Conservation (phyloP, 2,113 vertebrate species). For the Rhinolophus sinicus region DNA sequence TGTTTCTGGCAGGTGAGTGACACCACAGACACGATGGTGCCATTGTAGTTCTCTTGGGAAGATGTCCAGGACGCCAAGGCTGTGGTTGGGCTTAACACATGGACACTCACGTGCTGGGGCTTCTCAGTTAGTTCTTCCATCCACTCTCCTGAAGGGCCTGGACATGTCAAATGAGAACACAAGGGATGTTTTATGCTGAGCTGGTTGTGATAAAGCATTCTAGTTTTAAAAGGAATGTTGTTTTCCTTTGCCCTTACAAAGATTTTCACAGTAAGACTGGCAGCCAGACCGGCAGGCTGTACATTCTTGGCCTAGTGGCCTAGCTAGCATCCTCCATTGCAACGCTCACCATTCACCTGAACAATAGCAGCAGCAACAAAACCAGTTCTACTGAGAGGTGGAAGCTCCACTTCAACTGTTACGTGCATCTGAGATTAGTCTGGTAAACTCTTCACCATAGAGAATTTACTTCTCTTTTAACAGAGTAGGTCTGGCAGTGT, state of each 20-base stretch:
- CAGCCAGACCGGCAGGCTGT: background rate
- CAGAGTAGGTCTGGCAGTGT: background rate
- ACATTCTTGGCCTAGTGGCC: background rate
- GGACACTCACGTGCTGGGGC: conserved; percentile 89
- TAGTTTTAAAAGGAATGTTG: background rate
- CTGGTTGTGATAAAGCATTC: background rate
- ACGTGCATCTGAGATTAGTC: background rate
- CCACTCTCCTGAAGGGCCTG: conserved; percentile 92
- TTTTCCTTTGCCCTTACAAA: background rate
- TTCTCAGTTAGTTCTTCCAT: conserved; percentile 93
- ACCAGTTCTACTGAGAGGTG: background rate
- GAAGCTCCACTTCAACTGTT: background rate
- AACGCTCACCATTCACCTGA: background rate
- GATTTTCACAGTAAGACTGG: background rate
- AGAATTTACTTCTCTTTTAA: background rate
- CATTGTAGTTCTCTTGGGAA: conserved; percentile 82
- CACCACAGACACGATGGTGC: conserved; percentile 92
- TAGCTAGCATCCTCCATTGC: background rate
- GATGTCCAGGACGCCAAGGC: conserved; percentile 92
- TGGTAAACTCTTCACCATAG: background rate
- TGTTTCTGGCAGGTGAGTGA: conserved; percentile 95
- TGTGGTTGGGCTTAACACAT: conserved; percentile 90
- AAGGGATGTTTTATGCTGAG: background rate
- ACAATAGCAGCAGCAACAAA: background rate
- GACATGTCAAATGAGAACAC: conserved; percentile 10